Percentiles rank a stretch among this genome's conserved stretches.
These are phyloP conservation scores for Ditylenchus dipsaci DNA, from an alignment of 1,140 invertebrate species.

Conservation along the genomic window DNA sequence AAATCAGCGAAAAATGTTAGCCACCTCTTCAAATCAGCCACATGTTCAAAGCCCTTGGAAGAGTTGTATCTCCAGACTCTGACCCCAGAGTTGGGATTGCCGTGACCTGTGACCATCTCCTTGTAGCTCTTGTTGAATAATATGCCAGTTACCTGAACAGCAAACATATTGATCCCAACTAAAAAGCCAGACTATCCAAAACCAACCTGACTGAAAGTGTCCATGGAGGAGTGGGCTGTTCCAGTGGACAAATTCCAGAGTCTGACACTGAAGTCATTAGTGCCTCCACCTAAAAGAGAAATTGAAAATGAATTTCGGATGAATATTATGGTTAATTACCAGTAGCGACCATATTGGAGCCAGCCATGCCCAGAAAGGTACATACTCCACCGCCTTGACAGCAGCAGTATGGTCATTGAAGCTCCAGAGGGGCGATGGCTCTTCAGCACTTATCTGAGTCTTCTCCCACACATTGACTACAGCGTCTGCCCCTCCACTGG, in stretches of 20 bases:
- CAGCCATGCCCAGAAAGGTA: conserved; percentile 65
- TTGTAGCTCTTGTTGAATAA: conserved; percentile 89
- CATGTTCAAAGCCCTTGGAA: conserved; percentile 6
- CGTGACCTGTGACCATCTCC: conserved; percentile 86
- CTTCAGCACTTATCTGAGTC: conserved; percentile 34
- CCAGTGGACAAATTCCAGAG: conserved; percentile 91
- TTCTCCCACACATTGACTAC: conserved; percentile 81
- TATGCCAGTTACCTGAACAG: conserved; percentile 73
- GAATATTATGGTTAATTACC: conserved; percentile 62
- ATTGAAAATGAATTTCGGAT: no score
- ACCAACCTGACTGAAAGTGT: conserved; percentile 80
- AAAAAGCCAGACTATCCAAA: no score
- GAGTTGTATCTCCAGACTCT: conserved; percentile 28
- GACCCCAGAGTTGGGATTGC: conserved; percentile 61
- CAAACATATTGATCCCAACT: background rate
- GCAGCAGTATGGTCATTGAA: conserved; percentile 67
- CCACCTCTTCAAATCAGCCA: conserved; percentile 5
- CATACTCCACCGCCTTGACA: conserved; percentile 68
- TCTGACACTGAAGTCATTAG: conserved; percentile 74
- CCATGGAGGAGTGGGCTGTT: conserved; percentile 73
- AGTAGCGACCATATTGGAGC: conserved; percentile 75
- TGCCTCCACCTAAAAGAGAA: conserved; percentile 70
- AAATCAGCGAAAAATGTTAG: no score
- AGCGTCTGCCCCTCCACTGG: conserved; percentile 93
- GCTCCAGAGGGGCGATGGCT: conserved; percentile 64